These are phyloP conservation scores for Athalia cordata DNA, from an alignment of 2,888 invertebrate genomes.

Conservation along the genomic window DNA sequence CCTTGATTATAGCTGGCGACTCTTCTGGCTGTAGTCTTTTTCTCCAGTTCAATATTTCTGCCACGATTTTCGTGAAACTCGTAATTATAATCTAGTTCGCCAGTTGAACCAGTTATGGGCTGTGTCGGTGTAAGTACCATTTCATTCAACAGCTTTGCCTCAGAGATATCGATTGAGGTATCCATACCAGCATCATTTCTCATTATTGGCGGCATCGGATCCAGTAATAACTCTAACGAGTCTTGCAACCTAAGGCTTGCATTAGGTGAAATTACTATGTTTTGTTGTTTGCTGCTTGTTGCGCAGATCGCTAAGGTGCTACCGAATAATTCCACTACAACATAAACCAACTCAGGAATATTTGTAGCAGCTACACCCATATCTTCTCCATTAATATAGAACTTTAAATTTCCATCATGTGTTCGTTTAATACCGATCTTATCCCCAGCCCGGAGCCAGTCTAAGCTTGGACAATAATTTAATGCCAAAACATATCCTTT, in stretches of 20 bases:
- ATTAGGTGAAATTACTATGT: conserved; percentile 74
- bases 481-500: conserved; percentile 81
- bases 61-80: conserved; percentile 91
- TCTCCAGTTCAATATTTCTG: conserved; percentile 85
- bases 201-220: conserved; percentile 73
- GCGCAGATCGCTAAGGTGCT: conserved; percentile 86
- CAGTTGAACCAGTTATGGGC: conserved; percentile 55
- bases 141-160: conserved; percentile 67
- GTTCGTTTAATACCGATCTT: conserved; percentile 85
- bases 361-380: conserved; percentile 85
- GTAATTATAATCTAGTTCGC: conserved; percentile 73
- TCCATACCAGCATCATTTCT: conserved; percentile 71
- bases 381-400: conserved; percentile 89
- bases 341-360: conserved; percentile 89
- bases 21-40: conserved; percentile 81
- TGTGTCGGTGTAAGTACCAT: conserved; percentile 68
- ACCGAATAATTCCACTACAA: conserved; percentile 89
- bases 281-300: conserved; percentile 79
- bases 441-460: conserved; percentile 89
- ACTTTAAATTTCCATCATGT: conserved; percentile 81
- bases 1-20: conserved; percentile 91
- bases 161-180: conserved; percentile 68
- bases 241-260: conserved; percentile 76
- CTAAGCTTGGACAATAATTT: conserved; percentile 84
- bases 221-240: conserved; percentile 78